A percentile compares a stretch with the other conserved stretches of the same genome.
phyloP scores from a whole-genome alignment of 2,888 invertebrate genomes.

The Platycheirus rosarum region DNA sequence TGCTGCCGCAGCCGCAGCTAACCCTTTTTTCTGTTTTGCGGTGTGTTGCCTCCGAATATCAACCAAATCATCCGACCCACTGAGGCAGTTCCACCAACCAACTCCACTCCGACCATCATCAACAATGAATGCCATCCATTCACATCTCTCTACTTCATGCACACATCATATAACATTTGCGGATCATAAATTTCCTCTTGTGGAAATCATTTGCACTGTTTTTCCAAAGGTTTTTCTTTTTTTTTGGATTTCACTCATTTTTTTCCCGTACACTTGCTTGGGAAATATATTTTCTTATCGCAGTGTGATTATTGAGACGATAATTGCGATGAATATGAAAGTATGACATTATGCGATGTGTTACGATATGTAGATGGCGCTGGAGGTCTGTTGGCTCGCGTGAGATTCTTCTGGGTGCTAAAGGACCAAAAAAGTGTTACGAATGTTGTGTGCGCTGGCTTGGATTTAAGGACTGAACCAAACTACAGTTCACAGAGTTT shows the following conservation, averaged over 20 bases:
- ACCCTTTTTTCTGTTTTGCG: constrained; percentile 60
- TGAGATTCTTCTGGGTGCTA: background rate
- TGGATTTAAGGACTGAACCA: background rate
- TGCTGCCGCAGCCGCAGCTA: constrained; percentile 12
- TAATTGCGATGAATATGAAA: constrained; percentile 71
- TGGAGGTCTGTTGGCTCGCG: background rate
- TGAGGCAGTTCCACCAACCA: constrained; percentile 15
- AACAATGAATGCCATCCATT: constrained; percentile 71
- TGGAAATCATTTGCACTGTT: constrained; percentile 74
- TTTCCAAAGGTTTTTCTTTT: constrained; percentile 34
- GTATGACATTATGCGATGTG: constrained; percentile 54
- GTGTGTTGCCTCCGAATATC: constrained; percentile 55
- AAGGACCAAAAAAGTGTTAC: constrained; percentile 12
- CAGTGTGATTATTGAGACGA: constrained; percentile 70
- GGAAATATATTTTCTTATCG: constrained; percentile 52
- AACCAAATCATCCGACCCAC: constrained; percentile 55
- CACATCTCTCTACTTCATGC: constrained; percentile 65
- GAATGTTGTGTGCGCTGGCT: background rate
- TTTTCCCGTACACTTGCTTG: constrained; percentile 17
- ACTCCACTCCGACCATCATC: constrained; percentile 38
- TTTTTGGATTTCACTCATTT: constrained; percentile 1
- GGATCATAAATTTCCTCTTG: constrained; percentile 74
- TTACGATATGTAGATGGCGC: constrained; percentile 6
- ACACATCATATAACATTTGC: constrained; percentile 74
- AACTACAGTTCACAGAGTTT: background rate